These are phyloP conservation scores for Amblyjoppa fuscipennis DNA, from an alignment of 2,888 invertebrate genomes.

Conservation along the genomic window DNA sequence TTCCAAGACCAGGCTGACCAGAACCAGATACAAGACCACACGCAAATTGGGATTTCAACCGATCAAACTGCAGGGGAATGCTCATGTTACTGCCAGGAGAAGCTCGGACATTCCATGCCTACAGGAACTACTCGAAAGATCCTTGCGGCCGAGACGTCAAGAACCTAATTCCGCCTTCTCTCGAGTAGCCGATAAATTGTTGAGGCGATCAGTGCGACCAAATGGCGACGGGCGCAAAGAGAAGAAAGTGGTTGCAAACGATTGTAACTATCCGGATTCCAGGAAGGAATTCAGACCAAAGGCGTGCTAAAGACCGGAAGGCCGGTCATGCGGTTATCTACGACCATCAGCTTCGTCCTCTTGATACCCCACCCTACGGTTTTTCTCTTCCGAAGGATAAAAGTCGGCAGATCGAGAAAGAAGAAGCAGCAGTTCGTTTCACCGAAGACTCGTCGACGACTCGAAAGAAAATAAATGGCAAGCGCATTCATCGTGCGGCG, in stretches of 20 bases:
- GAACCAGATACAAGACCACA: too few relatives aligned
- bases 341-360: not conserved
- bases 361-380: not conserved
- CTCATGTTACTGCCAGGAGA: not conserved
- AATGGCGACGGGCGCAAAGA: not conserved
- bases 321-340: not conserved
- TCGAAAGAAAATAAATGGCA: not conserved
- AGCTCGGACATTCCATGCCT: not conserved
- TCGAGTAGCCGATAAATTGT: slow-evolving; percentile 1
- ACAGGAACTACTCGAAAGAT: not conserved
- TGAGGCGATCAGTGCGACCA: not conserved
- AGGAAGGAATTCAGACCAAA: not conserved
- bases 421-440: not conserved
- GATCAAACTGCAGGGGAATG: not conserved
- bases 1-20: too few relatives aligned
- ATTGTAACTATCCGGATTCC: not conserved
- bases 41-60: not conserved
- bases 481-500: not conserved
- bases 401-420: not conserved
- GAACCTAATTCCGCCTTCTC: not conserved
- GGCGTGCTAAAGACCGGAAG: not conserved
- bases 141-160: not conserved
- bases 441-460: not conserved
- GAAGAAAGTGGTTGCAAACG: not conserved
- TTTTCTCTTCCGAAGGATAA: not conserved